Conservation (phyloP, 1,140 invertebrate species). For the Drosophila grimshawi region DNA sequence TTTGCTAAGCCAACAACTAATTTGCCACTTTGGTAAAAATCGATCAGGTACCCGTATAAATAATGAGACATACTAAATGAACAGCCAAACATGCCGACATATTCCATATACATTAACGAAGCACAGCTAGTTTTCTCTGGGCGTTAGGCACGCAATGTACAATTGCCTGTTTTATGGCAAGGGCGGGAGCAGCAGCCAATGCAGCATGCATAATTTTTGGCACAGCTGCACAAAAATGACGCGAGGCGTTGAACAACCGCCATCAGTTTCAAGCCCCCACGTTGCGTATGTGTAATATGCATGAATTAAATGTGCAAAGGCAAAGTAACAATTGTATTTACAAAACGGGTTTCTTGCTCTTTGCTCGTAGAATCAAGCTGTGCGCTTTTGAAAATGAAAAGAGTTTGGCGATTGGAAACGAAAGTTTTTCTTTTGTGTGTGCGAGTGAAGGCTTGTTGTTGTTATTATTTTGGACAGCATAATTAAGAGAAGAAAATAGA, state of each 20-base stretch:
- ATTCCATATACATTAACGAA: constrained; percentile 25
- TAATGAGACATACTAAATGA: constrained; percentile 44
- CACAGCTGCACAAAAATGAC: constrained; percentile 45
- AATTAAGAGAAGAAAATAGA: constrained; percentile 64
- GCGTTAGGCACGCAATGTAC: constrained; percentile 35
- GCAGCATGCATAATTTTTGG: constrained; percentile 68
- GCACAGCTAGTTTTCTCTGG: constrained; percentile 60
- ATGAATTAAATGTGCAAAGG: constrained; percentile 9
- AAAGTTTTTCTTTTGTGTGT: constrained; percentile 51
- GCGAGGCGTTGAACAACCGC: constrained; percentile 39
- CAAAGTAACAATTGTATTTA: background rate
- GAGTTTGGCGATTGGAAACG: constrained; percentile 59
- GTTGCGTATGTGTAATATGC: constrained; percentile 72
- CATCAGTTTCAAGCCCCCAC: constrained; percentile 40
- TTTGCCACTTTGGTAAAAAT: constrained; percentile 22
- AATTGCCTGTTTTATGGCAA: constrained; percentile 5
- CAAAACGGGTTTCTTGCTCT: constrained; percentile 54
- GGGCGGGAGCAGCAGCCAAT: constrained; percentile 19
- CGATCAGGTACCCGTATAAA: constrained; percentile 3
- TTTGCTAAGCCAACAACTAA: constrained; percentile 5
- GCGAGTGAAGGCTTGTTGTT: constrained; percentile 39
- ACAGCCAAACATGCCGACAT: constrained; percentile 45
- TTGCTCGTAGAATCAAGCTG: constrained; percentile 29
- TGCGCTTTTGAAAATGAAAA: constrained; percentile 23
- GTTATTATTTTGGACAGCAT: constrained; percentile 37